These are phyloP conservation scores for Melanogrammus aeglefinus DNA, from an alignment of 2,797 vertebrate species.

Conservation along the genomic window DNA sequence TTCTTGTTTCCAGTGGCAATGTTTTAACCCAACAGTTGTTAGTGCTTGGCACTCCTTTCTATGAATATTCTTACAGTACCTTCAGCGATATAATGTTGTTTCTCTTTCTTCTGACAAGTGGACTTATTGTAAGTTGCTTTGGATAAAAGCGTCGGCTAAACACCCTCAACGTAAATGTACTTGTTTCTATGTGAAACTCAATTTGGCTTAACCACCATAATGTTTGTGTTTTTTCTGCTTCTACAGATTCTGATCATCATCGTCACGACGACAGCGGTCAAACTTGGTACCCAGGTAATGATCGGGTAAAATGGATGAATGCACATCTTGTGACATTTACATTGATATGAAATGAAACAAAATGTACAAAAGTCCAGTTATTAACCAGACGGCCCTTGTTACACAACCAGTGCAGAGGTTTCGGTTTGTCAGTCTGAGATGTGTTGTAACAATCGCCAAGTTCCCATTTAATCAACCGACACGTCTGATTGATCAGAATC, in stretches of 20 bases:
- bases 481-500: not conserved
- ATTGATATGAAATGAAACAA: not conserved
- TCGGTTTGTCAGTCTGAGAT: not conserved
- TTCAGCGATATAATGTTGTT: no score
- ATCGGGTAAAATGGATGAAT: conserved; percentile 54
- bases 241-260: conserved; percentile 34
- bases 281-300: conserved; percentile 37
- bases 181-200: not conserved
- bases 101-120: no score
- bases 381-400: not conserved
- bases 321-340: not conserved
- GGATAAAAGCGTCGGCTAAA: no score
- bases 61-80: no score
- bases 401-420: not conserved
- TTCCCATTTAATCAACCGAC: not conserved
- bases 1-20: no score
- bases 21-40: no score
- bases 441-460: not conserved
- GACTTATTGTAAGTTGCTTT: no score
- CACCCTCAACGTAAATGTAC: not conserved
- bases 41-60: no score
- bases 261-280: not conserved
- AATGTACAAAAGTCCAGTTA: not conserved
- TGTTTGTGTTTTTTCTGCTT: conserved; percentile 22
- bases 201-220: not conserved